Conservation (phyloP, 2,113 vertebrate species). For the Struthidea cinerea region DNA sequence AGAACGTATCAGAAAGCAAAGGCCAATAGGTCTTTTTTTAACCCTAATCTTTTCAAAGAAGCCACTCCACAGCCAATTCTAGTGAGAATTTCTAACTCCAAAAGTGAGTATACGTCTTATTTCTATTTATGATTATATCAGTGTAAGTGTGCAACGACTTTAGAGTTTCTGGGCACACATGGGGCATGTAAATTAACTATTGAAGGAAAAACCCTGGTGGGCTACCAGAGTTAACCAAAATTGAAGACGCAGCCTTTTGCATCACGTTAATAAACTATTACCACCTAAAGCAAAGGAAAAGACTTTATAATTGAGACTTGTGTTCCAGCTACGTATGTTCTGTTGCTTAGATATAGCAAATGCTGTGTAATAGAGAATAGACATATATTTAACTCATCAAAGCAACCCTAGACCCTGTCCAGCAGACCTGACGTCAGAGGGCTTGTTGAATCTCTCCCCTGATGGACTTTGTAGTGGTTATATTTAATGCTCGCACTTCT, state of each 20-base stretch:
- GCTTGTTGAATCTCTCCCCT: background rate
- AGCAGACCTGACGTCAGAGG: background rate
- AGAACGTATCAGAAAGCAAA: background rate
- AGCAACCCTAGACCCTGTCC: background rate
- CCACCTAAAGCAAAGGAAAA: background rate
- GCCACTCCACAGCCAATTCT: background rate
- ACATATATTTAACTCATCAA: background rate
- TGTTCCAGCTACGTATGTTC: background rate
- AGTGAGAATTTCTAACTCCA: background rate
- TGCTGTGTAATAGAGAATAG: background rate
- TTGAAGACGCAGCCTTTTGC: background rate
- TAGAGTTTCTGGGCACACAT: background rate
- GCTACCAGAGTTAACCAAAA: background rate
- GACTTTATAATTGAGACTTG: background rate
- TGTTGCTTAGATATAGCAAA: background rate
- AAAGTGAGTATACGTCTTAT: background rate
- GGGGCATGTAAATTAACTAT: accelerated
- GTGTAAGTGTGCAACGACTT: background rate
- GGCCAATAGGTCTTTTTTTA: background rate
- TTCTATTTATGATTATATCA: background rate
- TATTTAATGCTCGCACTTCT: background rate
- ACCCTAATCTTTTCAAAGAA: background rate
- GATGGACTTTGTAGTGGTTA: background rate
- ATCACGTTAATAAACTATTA: background rate
- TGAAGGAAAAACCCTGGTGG: background rate